Evolutionary conservation across 2,113 vertebrate species (phyloP).

Genomic region (Ageneiosus marmoratus): DNA sequence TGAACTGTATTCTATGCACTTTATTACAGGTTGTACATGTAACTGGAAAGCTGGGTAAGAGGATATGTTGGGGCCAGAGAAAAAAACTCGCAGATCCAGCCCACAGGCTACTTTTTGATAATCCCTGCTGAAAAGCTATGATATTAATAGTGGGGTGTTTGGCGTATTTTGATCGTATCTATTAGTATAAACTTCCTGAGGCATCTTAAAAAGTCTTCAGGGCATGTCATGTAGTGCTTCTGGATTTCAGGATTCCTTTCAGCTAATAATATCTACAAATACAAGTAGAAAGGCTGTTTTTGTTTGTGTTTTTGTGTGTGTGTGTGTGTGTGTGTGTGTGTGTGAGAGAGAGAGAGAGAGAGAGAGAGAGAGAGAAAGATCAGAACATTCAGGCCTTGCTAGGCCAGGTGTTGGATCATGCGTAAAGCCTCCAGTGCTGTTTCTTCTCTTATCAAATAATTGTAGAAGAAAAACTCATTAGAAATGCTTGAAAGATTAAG

Average conservation of each 20-base stretch:
- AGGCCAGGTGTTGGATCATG: slow-evolving; percentile 72
- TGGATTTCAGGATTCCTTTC: neutral
- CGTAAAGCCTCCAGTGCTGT: slow-evolving; percentile 73
- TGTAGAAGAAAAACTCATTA: slow-evolving; percentile 82
- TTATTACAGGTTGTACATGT: neutral
- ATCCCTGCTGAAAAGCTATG: neutral
- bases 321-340: slow-evolving; percentile 11
- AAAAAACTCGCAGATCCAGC: neutral
- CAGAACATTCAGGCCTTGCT: slow-evolving; percentile 64
- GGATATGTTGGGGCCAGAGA: neutral
- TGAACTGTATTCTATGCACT: neutral
- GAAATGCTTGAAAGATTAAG: slow-evolving; percentile 81
- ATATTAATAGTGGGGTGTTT: slow-evolving; percentile 20
- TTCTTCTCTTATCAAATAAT: slow-evolving; percentile 82
- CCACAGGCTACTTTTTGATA: neutral
- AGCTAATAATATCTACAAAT: slow-evolving; percentile 17
- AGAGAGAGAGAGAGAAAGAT: neutral
- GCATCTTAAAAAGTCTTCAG: slow-evolving; percentile 21
- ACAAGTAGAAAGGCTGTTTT: neutral
- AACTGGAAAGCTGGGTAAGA: neutral
- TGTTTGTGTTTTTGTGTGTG: no score
- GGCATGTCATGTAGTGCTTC: slow-evolving; percentile 22
- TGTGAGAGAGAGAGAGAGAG: slow-evolving; percentile 14
- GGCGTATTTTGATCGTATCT: slow-evolving; percentile 20
- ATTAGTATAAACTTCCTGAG: slow-evolving; percentile 4